phyloP scores from a whole-genome alignment of 2,797 vertebrate species.

The Erethizon dorsatum region DNA sequence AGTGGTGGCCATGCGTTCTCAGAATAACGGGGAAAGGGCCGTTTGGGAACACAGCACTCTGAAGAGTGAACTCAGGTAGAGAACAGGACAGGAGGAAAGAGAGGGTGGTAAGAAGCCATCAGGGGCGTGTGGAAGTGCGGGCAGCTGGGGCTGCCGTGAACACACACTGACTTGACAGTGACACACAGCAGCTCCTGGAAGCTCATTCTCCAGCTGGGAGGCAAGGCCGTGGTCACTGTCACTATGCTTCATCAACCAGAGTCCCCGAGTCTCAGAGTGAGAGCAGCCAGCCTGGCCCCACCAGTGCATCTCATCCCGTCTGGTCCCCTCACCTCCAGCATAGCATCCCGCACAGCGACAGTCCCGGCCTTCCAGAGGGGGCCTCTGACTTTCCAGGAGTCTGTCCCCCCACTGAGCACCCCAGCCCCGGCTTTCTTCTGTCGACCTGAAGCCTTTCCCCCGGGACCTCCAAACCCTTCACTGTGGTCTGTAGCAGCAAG shows the following conservation, averaged over 20 bases:
- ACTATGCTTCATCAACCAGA: not conserved
- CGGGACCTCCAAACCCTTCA: not conserved
- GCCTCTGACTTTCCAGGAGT: not conserved
- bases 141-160: too few relatives aligned
- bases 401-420: not conserved
- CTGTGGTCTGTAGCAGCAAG: not conserved
- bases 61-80: not conserved
- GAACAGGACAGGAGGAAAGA: not conserved
- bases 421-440: not conserved
- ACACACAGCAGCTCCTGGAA: not conserved
- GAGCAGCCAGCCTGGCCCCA: not conserved
- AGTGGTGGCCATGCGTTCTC: accelerated
- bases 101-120: too few relatives aligned
- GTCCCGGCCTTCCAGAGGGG: not conserved
- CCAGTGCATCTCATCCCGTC: not conserved
- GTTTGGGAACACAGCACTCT: not conserved
- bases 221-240: not conserved
- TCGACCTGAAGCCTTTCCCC: not conserved
- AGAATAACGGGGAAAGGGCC: not conserved
- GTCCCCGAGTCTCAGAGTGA: not conserved
- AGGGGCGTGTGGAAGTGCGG: not conserved
- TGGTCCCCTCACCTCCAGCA: not conserved
- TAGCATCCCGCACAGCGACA: too few relatives aligned
- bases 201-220: not conserved
- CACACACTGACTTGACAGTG: not conserved